Evolutionary conservation across 2,113 vertebrate genomes (phyloP), one percentile per base, ranked within the genome.

Genomic region (Furnarius figulus): DNA sequence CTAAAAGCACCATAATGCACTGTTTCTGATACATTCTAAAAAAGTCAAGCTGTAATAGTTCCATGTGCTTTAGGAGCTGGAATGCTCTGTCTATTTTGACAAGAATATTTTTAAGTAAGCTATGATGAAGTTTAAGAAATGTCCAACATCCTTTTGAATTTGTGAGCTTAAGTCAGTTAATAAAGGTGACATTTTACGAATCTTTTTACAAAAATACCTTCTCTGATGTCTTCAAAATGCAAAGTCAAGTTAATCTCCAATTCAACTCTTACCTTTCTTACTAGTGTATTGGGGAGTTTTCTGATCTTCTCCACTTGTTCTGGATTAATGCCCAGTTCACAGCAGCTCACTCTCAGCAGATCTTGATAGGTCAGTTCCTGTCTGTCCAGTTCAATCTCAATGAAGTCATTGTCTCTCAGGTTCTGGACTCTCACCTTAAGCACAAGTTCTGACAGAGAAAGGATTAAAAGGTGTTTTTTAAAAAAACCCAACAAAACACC

Each of bases 381-480:
- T 37, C 98, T 98, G 93, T 99, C 98, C 89, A 99, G 97, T 94
- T 99, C 99, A 94, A 99, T 98, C 93, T 99, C 99, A 56, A 98
- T 99, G 97, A 99, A 99, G 97, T 99, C 99, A 28, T 98, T 98
- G 96, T 99, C 98, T 82, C 98, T 97, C 1, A 97, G 88, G 82
- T 98, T 99, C 97, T 99, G 99, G 87, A 99, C 98, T 70, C 99
- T 98, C 93, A 99, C 98, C 96, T 99, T 99, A 68, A 99, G 96
- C 81, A 99, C 99, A 93, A 99, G 96, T 96, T 99, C 98, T 99
- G 79, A 56, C 74, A 81, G 28, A 23, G 62, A 56, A 76, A 65
- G 40, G 5, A 56, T 75, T 35, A 33, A 67, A 67, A 50, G 18
- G 5, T 72, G 35, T 18, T 62, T 33, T 16, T 12, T 28, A 8